Evolutionary conservation across 2,888 invertebrate genomes (phyloP).

Genomic region (Sesamia inferens): DNA sequence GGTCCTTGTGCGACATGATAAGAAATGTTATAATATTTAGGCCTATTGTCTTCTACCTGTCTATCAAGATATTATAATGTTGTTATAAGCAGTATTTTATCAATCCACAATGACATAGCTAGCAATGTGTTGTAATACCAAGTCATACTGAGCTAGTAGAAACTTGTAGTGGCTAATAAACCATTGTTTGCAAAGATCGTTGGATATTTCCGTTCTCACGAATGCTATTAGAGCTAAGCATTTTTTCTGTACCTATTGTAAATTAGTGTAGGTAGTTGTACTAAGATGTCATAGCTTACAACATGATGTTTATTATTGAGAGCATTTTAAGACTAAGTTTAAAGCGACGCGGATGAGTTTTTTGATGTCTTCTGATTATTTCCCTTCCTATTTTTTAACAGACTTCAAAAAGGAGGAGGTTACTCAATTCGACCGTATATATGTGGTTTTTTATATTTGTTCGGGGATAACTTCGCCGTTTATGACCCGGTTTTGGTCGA

Average conservation of each 20-base stretch:
- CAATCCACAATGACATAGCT: background rate
- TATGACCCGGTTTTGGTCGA: too few relatives aligned
- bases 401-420: too few relatives aligned
- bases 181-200: constrained; percentile 41
- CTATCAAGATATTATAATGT: background rate
- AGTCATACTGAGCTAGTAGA: background rate
- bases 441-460: too few relatives aligned
- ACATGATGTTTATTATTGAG: too few relatives aligned
- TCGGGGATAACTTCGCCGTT: too few relatives aligned
- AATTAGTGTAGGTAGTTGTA: constrained; percentile 4
- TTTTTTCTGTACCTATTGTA: constrained; percentile 18
- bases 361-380: too few relatives aligned
- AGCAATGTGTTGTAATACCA: background rate
- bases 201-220: constrained; percentile 50
- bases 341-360: too few relatives aligned
- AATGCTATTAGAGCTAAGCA: background rate
- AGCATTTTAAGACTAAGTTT: too few relatives aligned
- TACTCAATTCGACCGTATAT: too few relatives aligned
- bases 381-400: too few relatives aligned
- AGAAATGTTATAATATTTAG: constrained; percentile 1
- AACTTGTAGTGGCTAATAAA: constrained; percentile 7
- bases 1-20: background rate
- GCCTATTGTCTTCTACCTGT: constrained; percentile 9
- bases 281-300: constrained; percentile 8
- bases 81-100: constrained; percentile 3